Evolutionary conservation across 2,113 vertebrate species (phyloP).

Genomic region (Cryptotis parvus): DNA sequence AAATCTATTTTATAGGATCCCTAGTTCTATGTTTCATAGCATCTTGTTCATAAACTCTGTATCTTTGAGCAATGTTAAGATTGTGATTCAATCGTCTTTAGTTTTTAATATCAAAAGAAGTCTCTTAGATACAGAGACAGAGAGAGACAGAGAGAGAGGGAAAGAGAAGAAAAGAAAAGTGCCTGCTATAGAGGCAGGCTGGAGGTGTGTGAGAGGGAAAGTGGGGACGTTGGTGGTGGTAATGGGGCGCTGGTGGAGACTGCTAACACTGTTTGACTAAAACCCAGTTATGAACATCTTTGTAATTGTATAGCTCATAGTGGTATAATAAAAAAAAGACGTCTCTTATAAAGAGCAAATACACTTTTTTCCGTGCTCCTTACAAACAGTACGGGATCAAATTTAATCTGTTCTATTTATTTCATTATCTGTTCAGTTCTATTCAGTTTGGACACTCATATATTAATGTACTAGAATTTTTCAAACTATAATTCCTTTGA

Average conservation of each 20-base stretch:
- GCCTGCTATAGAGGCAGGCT: too few species aligned
- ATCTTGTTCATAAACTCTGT: neutral
- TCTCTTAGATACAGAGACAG: too few species aligned
- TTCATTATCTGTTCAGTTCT: neutral
- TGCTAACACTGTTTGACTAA: too few species aligned
- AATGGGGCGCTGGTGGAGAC: too few species aligned
- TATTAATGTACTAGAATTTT: neutral
- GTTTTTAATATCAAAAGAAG: neutral
- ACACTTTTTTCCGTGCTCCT: neutral
- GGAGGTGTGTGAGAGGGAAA: too few species aligned
- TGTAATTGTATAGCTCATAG: too few species aligned
- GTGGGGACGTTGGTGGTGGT: too few species aligned
- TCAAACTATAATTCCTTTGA: neutral
- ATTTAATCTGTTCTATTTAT: neutral
- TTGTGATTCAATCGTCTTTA: neutral
- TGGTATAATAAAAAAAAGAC: too few species aligned
- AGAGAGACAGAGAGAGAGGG: too few species aligned
- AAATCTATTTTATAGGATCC: too few species aligned
- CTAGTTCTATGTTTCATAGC: fast-evolving
- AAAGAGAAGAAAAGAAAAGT: too few species aligned
- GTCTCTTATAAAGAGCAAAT: neutral
- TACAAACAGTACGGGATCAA: neutral
- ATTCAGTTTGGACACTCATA: neutral
- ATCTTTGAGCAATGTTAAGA: neutral
- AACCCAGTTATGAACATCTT: too few species aligned